A percentile compares a stretch with the other conserved stretches of the same genome.
These are phyloP conservation scores for Incurvaria masculella DNA, from an alignment of 2,888 invertebrate species.

Conservation along the genomic window DNA sequence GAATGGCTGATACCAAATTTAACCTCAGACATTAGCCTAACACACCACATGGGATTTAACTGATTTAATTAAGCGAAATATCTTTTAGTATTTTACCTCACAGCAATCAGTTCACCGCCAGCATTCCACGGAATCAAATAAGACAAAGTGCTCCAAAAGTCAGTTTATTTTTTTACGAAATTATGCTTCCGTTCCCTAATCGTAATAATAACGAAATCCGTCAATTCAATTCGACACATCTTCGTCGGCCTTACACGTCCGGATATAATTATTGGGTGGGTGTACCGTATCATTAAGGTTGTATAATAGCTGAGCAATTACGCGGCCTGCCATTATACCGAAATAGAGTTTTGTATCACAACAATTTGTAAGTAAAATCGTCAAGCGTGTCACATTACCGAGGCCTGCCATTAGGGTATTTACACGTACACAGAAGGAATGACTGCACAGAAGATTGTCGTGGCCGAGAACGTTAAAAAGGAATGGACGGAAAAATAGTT, in stretches of 20 bases:
- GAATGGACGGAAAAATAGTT: too few species aligned
- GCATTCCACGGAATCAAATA: too few species aligned
- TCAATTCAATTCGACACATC: constrained; percentile 50
- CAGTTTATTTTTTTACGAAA: too few species aligned
- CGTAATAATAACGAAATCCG: neutral
- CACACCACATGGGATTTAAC: too few species aligned
- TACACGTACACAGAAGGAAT: constrained; percentile 54
- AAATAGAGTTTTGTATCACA: constrained; percentile 53
- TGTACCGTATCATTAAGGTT: constrained; percentile 42
- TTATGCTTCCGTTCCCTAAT: neutral
- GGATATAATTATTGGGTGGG: constrained; percentile 42
- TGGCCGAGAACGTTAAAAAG: too few species aligned
- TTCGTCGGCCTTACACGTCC: constrained; percentile 53
- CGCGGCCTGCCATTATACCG: constrained; percentile 53
- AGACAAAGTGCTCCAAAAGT: too few species aligned
- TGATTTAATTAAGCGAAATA: too few species aligned
- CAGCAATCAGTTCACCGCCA: too few species aligned
- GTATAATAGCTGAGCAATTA: constrained; percentile 55
- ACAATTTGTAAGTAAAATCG: constrained; percentile 57
- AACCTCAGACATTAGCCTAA: too few species aligned
- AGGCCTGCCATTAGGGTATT: constrained; percentile 50
- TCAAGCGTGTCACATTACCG: constrained; percentile 58
- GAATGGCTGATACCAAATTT: too few species aligned
- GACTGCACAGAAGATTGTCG: constrained; percentile 53
- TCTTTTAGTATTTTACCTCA: too few species aligned